These are phyloP conservation scores for Sinonovacula constricta DNA, from an alignment of 1,140 invertebrate species.

Conservation along the genomic window DNA sequence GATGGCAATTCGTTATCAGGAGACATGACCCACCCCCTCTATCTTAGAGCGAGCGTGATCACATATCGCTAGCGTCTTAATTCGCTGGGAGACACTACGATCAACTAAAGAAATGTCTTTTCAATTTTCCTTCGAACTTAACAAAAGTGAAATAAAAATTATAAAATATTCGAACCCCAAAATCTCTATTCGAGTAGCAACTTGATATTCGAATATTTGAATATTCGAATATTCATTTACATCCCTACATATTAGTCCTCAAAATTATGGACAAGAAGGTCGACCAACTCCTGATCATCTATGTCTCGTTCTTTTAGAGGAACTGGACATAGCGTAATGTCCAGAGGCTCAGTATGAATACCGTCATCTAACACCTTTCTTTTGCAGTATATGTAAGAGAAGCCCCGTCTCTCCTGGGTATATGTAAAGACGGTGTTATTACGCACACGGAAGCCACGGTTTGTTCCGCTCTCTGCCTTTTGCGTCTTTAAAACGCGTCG, in stretches of 20 bases:
- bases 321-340: slow-evolving; percentile 7
- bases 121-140: too few relatives aligned
- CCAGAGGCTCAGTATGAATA: not conserved
- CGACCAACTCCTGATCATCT: not conserved
- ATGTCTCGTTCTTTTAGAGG: not conserved
- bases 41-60: too few relatives aligned
- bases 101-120: too few relatives aligned
- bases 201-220: too few relatives aligned
- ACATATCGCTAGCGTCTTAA: too few relatives aligned
- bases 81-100: too few relatives aligned
- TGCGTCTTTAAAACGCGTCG: not conserved
- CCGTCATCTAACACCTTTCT: slow-evolving; percentile 11
- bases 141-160: too few relatives aligned
- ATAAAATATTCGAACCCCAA: too few relatives aligned
- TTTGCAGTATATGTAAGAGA: slow-evolving; percentile 3
- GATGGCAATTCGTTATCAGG: too few relatives aligned
- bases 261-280: not conserved
- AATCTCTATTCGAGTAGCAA: too few relatives aligned
- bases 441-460: not conserved
- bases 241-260: not conserved
- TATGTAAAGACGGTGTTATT: slow-evolving; percentile 11
- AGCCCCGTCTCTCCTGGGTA: not conserved
- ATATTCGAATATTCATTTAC: too few relatives aligned
- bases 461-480: not conserved
- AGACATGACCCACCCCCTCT: too few relatives aligned